Percentiles rank a stretch among this genome's conserved stretches.
phyloP scores from a whole-genome alignment of 2,113 vertebrate species.

The Leptocoma aspasia region DNA sequence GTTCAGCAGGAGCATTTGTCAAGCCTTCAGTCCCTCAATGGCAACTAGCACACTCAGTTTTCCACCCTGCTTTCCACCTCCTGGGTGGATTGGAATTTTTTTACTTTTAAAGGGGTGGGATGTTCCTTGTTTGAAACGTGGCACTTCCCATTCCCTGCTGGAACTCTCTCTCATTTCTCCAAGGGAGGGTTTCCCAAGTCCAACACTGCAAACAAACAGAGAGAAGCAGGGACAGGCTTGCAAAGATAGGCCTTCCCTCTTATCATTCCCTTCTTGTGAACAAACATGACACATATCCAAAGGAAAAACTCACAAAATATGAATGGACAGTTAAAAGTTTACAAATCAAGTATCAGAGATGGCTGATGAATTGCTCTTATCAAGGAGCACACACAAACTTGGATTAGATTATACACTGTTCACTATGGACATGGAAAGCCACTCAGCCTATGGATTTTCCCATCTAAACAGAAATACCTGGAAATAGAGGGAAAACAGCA shows the following conservation, averaged over 20 bases:
- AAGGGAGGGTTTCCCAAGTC: not conserved
- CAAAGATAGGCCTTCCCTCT: not conserved
- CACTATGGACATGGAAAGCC: not conserved
- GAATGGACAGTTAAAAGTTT: not conserved
- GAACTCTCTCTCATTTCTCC: not conserved
- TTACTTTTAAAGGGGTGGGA: not conserved
- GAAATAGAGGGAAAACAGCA: not conserved
- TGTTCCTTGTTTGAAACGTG: not conserved
- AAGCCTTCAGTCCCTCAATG: not conserved
- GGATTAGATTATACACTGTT: not conserved
- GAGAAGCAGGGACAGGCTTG: not conserved
- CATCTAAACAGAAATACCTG: not conserved
- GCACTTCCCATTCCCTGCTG: not conserved
- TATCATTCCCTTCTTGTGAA: not conserved
- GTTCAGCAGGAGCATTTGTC: not conserved
- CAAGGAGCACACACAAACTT: not conserved
- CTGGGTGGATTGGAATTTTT: too few species aligned
- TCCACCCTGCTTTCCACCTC: not conserved
- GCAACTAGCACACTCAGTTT: not conserved
- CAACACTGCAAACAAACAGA: not conserved
- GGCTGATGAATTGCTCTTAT: not conserved
- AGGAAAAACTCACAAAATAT: not conserved
- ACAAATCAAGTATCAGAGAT: not conserved
- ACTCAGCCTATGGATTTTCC: not conserved
- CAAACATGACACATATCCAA: fast-evolving